Base-by-base conservation (phyloP, 1,140 invertebrate species). In the Solen grandis region DNA sequence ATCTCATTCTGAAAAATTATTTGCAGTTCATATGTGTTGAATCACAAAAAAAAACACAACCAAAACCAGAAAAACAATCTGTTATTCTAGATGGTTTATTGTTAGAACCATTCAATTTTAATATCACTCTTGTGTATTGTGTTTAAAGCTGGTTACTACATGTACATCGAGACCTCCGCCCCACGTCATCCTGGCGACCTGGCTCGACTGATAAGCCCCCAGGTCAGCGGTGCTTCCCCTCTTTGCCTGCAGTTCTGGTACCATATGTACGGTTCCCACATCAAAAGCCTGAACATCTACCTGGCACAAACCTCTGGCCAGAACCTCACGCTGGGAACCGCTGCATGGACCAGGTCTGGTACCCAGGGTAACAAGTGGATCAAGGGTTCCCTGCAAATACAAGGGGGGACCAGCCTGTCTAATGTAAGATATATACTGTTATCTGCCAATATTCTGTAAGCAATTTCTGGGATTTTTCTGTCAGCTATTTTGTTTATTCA, bases 121-220 rank as follows among this genome's bases (percentile, higher is more conserved):
- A n/a, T n/a, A n/a, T n/a, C n/a, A n/a, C n/a, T n/a, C n/a, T n/a
- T n/a, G n/a, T n/a, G n/a, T n/a, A n/a, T 50, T 13, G 35, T 75
- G 0, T 41, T 70, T 70, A 36, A 54, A 65, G 62, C 88, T 95
- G 96, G 96, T 36, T 94, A 95, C 87, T 97, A 96, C 89, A 94
- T 96, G 91, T 96, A 95, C 86, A 95, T 96, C 54, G 96, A 96
- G 85, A 95, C 95, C 50, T 95, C 95, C 1, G 78, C 87, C 0
- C 94, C 95, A 0, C 90, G 94, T 57, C 88, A 92, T 46, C 90
- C 92, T 22, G 96, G 96, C 84, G 95, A 96, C 75, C 95, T 94
- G 0, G 95, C 96, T 0, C 93, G 95, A 27, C 93, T 97, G 19
- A 85, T 88, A 38, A 89, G 87, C 76, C 87, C 88, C 8, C 3